Conservation (phyloP, 2,113 vertebrate genomes). For the Motacilla tschutschensis region DNA sequence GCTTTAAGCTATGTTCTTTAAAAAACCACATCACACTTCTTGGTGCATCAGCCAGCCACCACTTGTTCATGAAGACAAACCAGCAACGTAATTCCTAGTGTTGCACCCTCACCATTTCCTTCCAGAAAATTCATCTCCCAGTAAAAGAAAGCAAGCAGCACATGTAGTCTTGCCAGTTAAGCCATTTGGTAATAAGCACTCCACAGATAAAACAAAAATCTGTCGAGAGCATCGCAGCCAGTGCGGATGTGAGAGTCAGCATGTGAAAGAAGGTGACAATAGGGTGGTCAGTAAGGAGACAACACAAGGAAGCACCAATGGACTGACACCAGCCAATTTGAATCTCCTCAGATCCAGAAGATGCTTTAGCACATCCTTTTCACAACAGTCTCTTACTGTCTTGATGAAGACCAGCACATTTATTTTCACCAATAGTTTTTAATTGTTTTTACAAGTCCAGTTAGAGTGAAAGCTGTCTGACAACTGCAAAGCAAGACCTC, state of each 20-base stretch:
- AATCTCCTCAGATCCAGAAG: background rate
- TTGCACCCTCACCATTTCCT: background rate
- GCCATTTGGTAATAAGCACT: background rate
- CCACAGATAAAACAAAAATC: background rate
- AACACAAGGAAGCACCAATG: fast-evolving
- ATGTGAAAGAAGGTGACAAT: background rate
- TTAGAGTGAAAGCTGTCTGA: background rate
- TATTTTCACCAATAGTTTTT: background rate
- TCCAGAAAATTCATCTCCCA: background rate
- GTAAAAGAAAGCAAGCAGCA: background rate
- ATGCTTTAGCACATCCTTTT: background rate
- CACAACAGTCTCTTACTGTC: background rate
- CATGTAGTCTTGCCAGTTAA: background rate
- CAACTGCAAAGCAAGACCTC: background rate
- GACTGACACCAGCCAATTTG: fast-evolving
- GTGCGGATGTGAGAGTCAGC: fast-evolving
- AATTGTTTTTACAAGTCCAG: background rate
- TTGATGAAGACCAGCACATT: fast-evolving
- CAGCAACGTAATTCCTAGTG: background rate
- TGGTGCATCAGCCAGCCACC: background rate
- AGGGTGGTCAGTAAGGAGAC: background rate
- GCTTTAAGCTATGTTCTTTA: background rate
- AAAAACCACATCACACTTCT: background rate
- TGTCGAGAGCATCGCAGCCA: fast-evolving
- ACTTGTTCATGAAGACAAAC: background rate